A percentile compares a stretch with the other conserved stretches of the same genome.
Evolutionary conservation across 1,140 invertebrate genomes (phyloP).

Genomic region (Sarcophaga bullata): DNA sequence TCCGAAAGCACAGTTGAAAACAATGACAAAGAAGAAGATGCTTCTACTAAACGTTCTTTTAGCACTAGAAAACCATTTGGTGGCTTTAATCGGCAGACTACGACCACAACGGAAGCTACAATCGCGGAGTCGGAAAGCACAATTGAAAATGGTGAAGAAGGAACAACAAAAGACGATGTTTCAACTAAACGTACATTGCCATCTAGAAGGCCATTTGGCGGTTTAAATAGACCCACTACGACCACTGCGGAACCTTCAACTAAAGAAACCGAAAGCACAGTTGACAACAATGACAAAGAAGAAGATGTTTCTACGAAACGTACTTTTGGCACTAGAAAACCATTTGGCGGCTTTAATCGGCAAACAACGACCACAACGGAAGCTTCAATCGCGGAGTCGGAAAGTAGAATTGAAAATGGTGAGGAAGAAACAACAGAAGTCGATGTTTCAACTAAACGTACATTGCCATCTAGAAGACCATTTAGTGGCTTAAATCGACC

Average conservation of each 20-base stretch:
- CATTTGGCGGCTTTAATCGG: neutral
- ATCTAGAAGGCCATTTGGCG: neutral
- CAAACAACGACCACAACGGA: neutral
- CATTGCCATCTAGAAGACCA: neutral
- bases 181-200: neutral
- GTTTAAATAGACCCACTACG: neutral
- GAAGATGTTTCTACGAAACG: too few relatives aligned
- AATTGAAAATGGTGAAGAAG: neutral
- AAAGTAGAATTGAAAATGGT: too few relatives aligned
- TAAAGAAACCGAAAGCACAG: too few relatives aligned
- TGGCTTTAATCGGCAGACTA: neutral
- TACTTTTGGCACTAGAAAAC: neutral
- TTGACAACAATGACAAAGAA: too few relatives aligned
- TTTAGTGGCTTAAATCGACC: neutral
- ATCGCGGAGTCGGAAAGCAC: neutral
- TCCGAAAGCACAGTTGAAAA: neutral
- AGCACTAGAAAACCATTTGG: neutral
- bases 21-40: neutral
- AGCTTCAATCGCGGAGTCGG: neutral
- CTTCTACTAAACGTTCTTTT: neutral
- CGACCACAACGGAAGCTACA: neutral
- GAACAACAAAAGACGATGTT: neutral
- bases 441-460: too few relatives aligned
- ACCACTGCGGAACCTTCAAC: neutral
- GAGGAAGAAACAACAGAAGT: too few relatives aligned